Evolutionary conservation across 2,113 vertebrate genomes (phyloP).

Genomic region (Hyperopisus bebe): DNA sequence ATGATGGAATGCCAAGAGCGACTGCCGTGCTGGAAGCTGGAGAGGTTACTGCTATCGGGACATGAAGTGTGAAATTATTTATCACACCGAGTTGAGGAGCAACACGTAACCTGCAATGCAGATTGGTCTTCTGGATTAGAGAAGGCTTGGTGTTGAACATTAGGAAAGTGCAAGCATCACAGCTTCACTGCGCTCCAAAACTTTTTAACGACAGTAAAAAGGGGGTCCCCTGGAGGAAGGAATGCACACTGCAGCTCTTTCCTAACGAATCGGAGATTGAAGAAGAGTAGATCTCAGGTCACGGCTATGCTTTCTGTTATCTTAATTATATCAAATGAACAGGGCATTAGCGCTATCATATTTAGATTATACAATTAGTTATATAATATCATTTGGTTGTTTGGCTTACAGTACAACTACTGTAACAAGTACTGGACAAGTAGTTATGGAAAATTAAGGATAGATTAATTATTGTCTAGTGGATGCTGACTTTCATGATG

Average conservation of each 20-base stretch:
- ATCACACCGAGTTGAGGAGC: slow-evolving; percentile 39
- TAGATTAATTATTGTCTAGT: neutral
- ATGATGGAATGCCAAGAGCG: neutral
- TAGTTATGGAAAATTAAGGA: neutral
- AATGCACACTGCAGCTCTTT: neutral
- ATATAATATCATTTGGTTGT: neutral
- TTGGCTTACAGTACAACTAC: neutral
- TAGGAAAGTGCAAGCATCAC: neutral
- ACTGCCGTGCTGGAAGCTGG: neutral
- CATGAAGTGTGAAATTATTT: slow-evolving; percentile 55
- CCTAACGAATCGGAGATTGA: too few species aligned
- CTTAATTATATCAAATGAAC: neutral
- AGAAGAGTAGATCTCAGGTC: neutral
- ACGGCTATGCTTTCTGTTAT: neutral
- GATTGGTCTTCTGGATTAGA: slow-evolving; percentile 45
- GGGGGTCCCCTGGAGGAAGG: neutral
- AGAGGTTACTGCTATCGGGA: slow-evolving; percentile 35
- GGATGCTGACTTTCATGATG: neutral
- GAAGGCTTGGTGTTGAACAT: slow-evolving; percentile 34
- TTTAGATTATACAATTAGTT: neutral
- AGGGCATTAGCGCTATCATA: neutral
- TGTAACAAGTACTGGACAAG: neutral
- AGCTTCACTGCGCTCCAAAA: neutral
- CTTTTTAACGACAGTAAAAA: neutral
- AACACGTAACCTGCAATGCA: slow-evolving; percentile 40